These are phyloP conservation scores for Boloria euphrosyne DNA, from an alignment of 2,888 invertebrate species.

Conservation along the genomic window DNA sequence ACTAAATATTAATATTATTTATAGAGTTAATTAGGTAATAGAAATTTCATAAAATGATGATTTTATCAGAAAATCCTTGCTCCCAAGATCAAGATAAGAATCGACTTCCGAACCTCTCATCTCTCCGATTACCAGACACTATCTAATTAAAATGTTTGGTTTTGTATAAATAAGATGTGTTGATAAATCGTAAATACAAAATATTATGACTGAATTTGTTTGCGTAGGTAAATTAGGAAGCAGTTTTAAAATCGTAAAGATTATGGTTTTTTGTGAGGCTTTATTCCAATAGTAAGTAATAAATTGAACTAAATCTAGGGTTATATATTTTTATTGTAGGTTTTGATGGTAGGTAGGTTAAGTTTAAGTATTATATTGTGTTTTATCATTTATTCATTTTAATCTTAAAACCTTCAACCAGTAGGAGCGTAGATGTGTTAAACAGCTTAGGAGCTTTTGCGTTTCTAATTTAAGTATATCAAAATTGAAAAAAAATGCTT, in stretches of 20 bases:
- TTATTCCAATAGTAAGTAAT: neutral
- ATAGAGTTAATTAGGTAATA: constrained; percentile 33
- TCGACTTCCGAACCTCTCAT: constrained; percentile 53
- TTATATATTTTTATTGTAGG: too few relatives aligned
- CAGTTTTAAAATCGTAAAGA: constrained; percentile 7
- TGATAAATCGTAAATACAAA: constrained; percentile 18
- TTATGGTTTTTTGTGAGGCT: neutral
- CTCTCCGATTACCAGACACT: constrained; percentile 25
- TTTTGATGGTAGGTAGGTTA: too few relatives aligned
- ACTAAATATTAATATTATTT: constrained; percentile 20
- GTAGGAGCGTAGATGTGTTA: too few relatives aligned
- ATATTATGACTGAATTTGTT: constrained; percentile 17
- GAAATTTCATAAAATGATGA: constrained; percentile 26
- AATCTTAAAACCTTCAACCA: too few relatives aligned
- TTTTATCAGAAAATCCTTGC: constrained; percentile 35
- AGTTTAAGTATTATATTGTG: too few relatives aligned
- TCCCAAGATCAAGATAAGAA: constrained; percentile 59
- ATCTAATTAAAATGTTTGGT: constrained; percentile 35
- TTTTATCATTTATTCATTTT: too few relatives aligned
- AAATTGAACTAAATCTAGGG: too few relatives aligned
- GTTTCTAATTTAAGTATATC: too few relatives aligned
- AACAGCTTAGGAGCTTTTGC: too few relatives aligned
- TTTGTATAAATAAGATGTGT: constrained; percentile 18
- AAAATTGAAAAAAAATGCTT: too few relatives aligned
- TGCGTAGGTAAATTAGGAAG: neutral